Evolutionary conservation across 1,140 invertebrate genomes (phyloP).

Genomic region (Ceratina japonica): DNA sequence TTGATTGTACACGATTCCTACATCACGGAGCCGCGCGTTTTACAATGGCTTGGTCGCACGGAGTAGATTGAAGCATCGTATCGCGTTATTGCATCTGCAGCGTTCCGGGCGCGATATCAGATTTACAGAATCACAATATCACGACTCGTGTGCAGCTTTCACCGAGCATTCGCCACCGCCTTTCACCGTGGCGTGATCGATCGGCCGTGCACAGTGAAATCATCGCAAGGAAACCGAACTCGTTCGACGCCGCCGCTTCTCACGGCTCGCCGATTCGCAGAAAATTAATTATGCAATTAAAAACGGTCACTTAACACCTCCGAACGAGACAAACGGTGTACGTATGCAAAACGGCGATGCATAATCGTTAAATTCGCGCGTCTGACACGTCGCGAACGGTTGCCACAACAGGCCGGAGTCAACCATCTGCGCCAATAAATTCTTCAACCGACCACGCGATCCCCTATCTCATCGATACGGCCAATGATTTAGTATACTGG

Average conservation of each 20-base stretch:
- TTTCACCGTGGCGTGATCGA: constrained; percentile 1
- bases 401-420: not conserved
- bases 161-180: not conserved
- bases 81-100: constrained; percentile 8
- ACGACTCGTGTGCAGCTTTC: not conserved
- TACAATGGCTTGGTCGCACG: not conserved
- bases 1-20: not conserved
- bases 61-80: not conserved
- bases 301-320: not conserved
- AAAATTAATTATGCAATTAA: constrained; percentile 1
- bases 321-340: no score
- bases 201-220: not conserved
- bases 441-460: constrained; percentile 20
- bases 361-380: not conserved
- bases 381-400: not conserved
- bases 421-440: constrained; percentile 14
- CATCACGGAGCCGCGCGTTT: not conserved
- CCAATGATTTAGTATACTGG: constrained; percentile 12
- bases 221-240: no score
- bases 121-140: not conserved
- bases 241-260: not conserved
- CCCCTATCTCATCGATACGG: constrained; percentile 14
- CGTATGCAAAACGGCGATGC: not conserved
- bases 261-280: no score
- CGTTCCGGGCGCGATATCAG: constrained; percentile 1